Evolutionary conservation across 2,797 vertebrate species (phyloP).

Genomic region (Salmo trutta): DNA sequence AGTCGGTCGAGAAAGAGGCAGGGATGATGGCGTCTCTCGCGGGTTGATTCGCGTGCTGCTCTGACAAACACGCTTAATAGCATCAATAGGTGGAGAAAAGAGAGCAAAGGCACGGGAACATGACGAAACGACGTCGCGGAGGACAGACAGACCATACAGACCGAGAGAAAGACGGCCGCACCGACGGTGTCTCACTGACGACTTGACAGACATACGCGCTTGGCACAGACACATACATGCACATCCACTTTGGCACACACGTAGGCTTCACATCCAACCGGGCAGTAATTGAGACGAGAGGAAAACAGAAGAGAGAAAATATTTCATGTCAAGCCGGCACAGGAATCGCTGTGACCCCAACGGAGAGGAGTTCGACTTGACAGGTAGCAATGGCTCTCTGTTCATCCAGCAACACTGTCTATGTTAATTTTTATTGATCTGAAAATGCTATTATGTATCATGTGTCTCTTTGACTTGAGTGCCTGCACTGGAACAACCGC

Average conservation of each 20-base stretch:
- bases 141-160: constrained; percentile 67
- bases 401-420: constrained; percentile 38
- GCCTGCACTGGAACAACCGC: constrained; percentile 68
- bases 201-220: constrained; percentile 71
- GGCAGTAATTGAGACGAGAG: constrained; percentile 67
- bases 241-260: constrained; percentile 53
- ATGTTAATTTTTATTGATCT: constrained; percentile 50
- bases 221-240: constrained; percentile 56
- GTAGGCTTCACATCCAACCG: constrained; percentile 66
- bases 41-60: constrained; percentile 73
- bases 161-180: constrained; percentile 50
- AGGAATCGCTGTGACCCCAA: constrained; percentile 76
- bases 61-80: constrained; percentile 70
- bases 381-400: constrained; percentile 59
- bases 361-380: constrained; percentile 74
- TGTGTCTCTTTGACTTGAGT: constrained; percentile 66
- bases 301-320: constrained; percentile 61
- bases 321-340: constrained; percentile 71
- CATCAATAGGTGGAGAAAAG: constrained; percentile 57
- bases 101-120: constrained; percentile 58
- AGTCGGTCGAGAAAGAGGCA: constrained; percentile 75
- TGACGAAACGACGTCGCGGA: constrained; percentile 73
- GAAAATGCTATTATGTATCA: constrained; percentile 56
- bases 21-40: constrained; percentile 84
- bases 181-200: constrained; percentile 58